Base-by-base conservation (phyloP, 2,888 invertebrate genomes). In the Caenorhabditis sp. region DNA sequence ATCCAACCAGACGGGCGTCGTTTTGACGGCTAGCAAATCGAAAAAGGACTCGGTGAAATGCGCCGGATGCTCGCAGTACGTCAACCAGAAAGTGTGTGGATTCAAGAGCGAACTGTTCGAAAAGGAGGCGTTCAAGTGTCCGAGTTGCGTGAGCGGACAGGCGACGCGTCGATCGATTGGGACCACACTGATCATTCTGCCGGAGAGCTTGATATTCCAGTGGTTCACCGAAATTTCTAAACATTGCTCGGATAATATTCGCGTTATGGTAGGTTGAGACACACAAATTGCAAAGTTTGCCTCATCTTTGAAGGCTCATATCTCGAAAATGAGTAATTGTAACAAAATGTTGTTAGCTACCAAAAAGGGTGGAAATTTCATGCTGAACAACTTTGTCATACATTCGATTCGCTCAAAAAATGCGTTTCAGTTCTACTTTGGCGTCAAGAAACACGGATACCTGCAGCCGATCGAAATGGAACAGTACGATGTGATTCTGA, bases 121-220 rank as follows among this genome's bases (percentile, higher is more conserved):
- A 32, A 7, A 32, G 13, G 58, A 53, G 17, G 0, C 2, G 20
- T 76, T 76, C 39, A 15, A 27, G 2, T 76, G 76, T 24, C 65
- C 76, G 17, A 17, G 41, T 1, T 76, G 76, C 27, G 37, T 35
- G n/a, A n/a, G 15, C 17, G 8, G 26, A 43, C 1, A 15, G 53
- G 24, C 27, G 4, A 35, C 35, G 35, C 9, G 6, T 35, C 35
- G 35, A 35, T n/a, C n/a, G 11, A 27, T 72, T 2, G 55, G 46
- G n/a, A 62, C 77, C 0, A 94, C 94, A 0, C 90, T 94, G 50
- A 93, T 94, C 79, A 92, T 94, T 2, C 92, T 93, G 1, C 94
- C 94, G 1, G 87, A 88, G 3, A 90, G 93, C 4, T 93, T 94
- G 53, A 91, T 92, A 81, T 90, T 91, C 78, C 94, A 94, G 88